Evolutionary conservation across 2,113 vertebrate species (phyloP).

Genomic region (Numida meleagris): DNA sequence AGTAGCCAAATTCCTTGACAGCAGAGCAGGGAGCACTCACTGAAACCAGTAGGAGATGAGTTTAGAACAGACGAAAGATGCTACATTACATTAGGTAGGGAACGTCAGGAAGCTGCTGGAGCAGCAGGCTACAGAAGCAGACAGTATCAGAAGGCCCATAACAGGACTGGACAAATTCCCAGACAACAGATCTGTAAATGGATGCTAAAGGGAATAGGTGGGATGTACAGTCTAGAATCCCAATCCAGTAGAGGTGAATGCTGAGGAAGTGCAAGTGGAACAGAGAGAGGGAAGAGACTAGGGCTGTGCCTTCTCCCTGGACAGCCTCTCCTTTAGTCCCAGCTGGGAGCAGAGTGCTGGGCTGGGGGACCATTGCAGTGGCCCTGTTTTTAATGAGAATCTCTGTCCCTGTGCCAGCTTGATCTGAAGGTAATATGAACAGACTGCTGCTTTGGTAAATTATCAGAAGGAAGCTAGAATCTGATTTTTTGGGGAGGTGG

Average conservation of each 20-base stretch:
- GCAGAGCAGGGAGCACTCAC: not conserved
- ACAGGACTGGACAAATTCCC: not conserved
- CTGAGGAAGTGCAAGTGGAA: not conserved
- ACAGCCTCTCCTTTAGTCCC: not conserved
- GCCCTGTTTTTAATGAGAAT: not conserved
- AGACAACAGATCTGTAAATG: not conserved
- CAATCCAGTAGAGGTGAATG: not conserved
- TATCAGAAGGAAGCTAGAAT: slow-evolving; percentile 32
- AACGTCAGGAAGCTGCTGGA: not conserved
- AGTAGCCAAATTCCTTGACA: not conserved
- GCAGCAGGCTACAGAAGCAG: not conserved
- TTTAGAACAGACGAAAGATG: not conserved
- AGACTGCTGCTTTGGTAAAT: slow-evolving; percentile 34
- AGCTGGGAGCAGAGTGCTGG: not conserved
- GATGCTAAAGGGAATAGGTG: not conserved
- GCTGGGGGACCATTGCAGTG: not conserved
- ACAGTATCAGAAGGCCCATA: not conserved
- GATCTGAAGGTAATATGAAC: not conserved
- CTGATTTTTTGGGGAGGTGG: not conserved
- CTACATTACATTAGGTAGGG: not conserved
- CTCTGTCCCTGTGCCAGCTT: not conserved
- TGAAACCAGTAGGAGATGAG: not conserved
- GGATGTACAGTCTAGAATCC: not conserved
- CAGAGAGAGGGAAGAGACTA: no score
- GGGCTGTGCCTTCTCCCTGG: not conserved